A percentile compares a stretch with the other conserved stretches of the same genome.
Evolutionary conservation across 1,140 invertebrate genomes (phyloP).

Genomic region (Drosophila paulistorum): DNA sequence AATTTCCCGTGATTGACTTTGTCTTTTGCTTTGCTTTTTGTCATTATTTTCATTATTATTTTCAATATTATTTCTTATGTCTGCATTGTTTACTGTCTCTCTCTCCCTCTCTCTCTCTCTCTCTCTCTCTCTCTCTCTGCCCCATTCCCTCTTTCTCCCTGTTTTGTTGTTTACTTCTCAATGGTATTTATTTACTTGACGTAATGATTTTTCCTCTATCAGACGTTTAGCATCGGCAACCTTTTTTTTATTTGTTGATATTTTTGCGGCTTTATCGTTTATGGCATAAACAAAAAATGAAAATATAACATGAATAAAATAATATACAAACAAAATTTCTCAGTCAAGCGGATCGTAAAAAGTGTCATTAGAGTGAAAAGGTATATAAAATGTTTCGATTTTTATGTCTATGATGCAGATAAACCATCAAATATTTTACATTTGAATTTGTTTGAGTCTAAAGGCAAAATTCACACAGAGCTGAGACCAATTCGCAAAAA

Average conservation of each 20-base stretch:
- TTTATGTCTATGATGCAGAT: background rate
- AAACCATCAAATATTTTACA: background rate
- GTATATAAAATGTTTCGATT: background rate
- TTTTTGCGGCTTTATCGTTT: conserved; percentile 12
- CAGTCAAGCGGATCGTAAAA: conserved; percentile 8
- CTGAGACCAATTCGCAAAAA: too few relatives aligned
- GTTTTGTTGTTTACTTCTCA: conserved; percentile 1
- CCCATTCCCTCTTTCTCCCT: background rate
- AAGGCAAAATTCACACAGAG: background rate
- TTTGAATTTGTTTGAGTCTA: background rate
- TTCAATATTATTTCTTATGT: conserved; percentile 13
- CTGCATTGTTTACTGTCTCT: background rate
- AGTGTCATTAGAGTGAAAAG: conserved; percentile 11
- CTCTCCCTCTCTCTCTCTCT: background rate
- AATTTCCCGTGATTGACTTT: conserved; percentile 22
- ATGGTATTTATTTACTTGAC: conserved; percentile 16
- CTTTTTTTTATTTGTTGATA: conserved; percentile 12
- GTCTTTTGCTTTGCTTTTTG: conserved; percentile 7
- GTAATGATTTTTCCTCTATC: conserved; percentile 15
- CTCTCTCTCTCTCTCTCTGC: too few relatives aligned
- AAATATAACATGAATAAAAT: background rate
- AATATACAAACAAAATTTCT: background rate
- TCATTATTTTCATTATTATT: conserved; percentile 15
- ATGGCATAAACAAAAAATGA: conserved; percentile 3
- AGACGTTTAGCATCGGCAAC: conserved; percentile 16